Evolutionary conservation across 2,113 vertebrate species (phyloP), one percentile per base, ranked within the genome.

Genomic region (Rhabdornis inornatus): DNA sequence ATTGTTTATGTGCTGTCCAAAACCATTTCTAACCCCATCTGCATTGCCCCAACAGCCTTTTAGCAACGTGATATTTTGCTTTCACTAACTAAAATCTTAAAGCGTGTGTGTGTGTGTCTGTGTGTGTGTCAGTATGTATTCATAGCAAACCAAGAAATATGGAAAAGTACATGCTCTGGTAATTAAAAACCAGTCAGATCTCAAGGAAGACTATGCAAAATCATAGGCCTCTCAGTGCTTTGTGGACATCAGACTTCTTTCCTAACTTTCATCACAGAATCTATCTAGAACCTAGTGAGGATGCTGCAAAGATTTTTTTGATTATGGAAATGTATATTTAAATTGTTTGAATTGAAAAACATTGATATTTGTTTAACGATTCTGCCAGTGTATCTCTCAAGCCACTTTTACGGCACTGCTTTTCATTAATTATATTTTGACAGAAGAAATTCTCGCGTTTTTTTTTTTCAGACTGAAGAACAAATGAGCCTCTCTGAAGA

Each of bases 401-500:
- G 76, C 57, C 88, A 55, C n/a, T 61, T 93, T 91, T 93, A 89
- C 92, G 57, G 77, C 0, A 0, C 70, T 87, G 47, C 57, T 92
- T 96, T 93, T 84, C 92, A 94, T 87, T 90, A 95, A 77, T 91
- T 96, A 89, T 55, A 57, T 94, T 94, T 95, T 96, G 78, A 95
- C 90, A 90, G 92, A 91, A 95, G 75, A 97, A 95, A 88, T 96
- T 95, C 92, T 89, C 14, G 10, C 91, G 12, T 9, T 22, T 23
- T 85, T 63, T 82, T 74, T 80, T 78, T 92, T 59, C 97, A 98
- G 98, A 39, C 95, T 87, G 94, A 96, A 63, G 88, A 95, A 94
- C 79, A 96, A 83, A 94, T 1, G 27, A 52, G 89, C 95, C 95
- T 98, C 87, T 98, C 98, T 89, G 97, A 98, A 96, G 95, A 96